Evolutionary conservation across 2,113 vertebrate species (phyloP).

Genomic region (Tragelaphus strepsiceros): DNA sequence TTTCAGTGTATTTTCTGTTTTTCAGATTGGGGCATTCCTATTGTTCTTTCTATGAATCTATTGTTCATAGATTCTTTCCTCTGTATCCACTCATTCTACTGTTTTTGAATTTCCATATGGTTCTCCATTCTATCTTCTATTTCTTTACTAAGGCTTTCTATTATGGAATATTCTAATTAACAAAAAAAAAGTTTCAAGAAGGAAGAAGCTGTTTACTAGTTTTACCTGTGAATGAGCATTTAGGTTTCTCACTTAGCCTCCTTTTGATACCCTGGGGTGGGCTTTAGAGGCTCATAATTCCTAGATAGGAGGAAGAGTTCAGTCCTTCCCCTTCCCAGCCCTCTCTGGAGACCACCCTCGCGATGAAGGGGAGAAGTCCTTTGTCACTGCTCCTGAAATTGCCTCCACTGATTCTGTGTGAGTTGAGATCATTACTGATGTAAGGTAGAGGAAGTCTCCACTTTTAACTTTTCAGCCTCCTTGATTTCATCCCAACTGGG

Average conservation of each 20-base stretch:
- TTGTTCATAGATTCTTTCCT: neutral
- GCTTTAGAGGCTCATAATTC: neutral
- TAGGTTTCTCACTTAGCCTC: neutral
- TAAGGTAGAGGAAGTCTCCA: neutral
- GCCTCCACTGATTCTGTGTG: neutral
- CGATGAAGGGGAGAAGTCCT: neutral
- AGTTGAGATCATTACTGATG: neutral
- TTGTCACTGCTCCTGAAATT: neutral
- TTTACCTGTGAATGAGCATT: neutral
- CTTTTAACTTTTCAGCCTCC: neutral
- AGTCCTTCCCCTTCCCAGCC: neutral
- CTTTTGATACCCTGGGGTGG: neutral
- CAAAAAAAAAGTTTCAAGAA: neutral
- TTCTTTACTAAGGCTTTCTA: neutral
- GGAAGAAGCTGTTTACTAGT: neutral
- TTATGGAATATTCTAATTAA: neutral
- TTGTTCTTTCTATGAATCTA: neutral
- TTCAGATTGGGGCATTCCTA: neutral
- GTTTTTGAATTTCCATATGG: neutral
- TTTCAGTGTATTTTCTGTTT: neutral
- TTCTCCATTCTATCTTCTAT: neutral
- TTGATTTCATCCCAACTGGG: neutral
- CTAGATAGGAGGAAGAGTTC: neutral
- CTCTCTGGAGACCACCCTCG: neutral
- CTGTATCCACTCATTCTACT: neutral